Evolutionary conservation across 2,888 invertebrate species (phyloP), one percentile per base, ranked within the genome.

Genomic region (Brassicogethes aeneus): DNA sequence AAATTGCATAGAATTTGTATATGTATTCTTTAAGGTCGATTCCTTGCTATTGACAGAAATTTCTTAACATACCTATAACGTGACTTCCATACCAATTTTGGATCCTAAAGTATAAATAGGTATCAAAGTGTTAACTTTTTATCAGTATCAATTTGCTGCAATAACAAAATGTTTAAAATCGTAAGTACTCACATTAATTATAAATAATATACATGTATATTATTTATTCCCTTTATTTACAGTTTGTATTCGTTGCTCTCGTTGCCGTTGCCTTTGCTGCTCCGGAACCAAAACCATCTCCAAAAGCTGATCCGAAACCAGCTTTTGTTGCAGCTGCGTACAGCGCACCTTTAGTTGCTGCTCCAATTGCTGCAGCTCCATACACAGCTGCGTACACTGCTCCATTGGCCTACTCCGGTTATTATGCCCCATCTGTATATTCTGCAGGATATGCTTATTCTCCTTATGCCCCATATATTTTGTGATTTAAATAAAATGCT

Each of bases 401-500:
- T 33, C 33, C 33, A 12, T 29, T 29, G 29, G 29, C 29, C 3
- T 33, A 33, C 12, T 33, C 33, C 12, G 37, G 44, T 23, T 46
- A 46, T 32, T 41, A 41, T 23, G 45, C 43, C 13, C 43, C 45
- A 12, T 39, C 46, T 3, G 34, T 36, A 12, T 47, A 47, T 16
- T 33, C 43, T 30, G 44, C 47, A 1, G 41, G 34, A 23, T 46
- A 43, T n/a, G 47, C 47, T 5, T 47, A 47, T 14, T 45, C 47
- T 14, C 17, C 42, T n/a, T 45, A 45, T 34, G 39, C 44, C 5
- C 10, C 23, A 5, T 23, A 23, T 10, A 23, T 23, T 10, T 23
- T 23, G 23, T 23, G 10, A 23, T 23, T 23, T 23, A 23, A 23
- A 23, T 23, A 23, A 23, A 23, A 23, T 23, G 5, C n/a, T n/a